These are phyloP conservation scores for Teleogryllus oceanicus DNA, from an alignment of 2,888 invertebrate genomes.

Conservation along the genomic window DNA sequence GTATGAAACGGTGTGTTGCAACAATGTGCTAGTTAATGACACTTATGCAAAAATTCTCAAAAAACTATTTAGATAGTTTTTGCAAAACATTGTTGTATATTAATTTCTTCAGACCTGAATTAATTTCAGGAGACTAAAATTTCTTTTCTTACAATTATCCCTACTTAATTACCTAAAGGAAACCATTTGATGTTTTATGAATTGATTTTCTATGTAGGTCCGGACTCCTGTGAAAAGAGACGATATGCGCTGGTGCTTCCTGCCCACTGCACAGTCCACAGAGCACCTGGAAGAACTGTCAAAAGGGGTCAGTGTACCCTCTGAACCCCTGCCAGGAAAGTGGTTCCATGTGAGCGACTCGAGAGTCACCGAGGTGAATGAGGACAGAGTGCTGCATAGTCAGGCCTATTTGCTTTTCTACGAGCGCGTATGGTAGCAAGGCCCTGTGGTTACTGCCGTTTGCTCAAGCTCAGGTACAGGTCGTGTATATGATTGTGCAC, in stretches of 20 bases:
- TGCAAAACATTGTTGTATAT: no score
- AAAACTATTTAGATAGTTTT: no score
- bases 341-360: slow-evolving; percentile 96
- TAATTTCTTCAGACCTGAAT: no score
- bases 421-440: slow-evolving; percentile 74
- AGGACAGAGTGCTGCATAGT: slow-evolving; percentile 73
- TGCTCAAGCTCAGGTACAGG: no score
- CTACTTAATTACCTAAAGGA: no score
- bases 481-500: no score
- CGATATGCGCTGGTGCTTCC: slow-evolving; percentile 70
- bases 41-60: no score
- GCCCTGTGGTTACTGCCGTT: no score
- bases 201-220: slow-evolving; percentile 43
- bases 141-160: no score
- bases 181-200: neutral
- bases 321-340: slow-evolving; percentile 62
- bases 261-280: slow-evolving; percentile 55
- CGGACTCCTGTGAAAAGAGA: slow-evolving; percentile 53
- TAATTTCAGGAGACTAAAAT: no score
- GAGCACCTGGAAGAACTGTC: slow-evolving; percentile 40
- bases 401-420: slow-evolving; percentile 97
- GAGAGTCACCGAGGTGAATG: slow-evolving; percentile 74
- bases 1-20: slow-evolving; percentile 47
- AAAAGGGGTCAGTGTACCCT: slow-evolving; percentile 42
- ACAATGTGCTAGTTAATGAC: no score